phyloP scores from a whole-genome alignment of 2,888 invertebrate genomes.

The Protophormia terraenovae region DNA sequence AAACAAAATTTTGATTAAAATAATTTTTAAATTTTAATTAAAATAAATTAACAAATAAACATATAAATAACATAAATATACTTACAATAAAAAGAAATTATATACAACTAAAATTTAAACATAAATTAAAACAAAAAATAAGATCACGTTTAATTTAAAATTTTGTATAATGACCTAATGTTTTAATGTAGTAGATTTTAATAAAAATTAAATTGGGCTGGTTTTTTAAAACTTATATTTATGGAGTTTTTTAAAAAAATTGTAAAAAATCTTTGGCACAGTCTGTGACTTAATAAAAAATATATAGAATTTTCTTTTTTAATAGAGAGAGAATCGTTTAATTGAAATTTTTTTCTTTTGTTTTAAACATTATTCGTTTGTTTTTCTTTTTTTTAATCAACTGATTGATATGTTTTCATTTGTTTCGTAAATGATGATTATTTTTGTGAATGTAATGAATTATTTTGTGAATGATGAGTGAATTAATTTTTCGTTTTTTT shows the following conservation, averaged over 20 bases:
- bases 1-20: neutral
- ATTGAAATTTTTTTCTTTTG: neutral
- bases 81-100: constrained; percentile 1
- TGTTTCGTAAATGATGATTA: constrained; percentile 19
- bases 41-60: neutral
- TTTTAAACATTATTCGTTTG: constrained; percentile 18
- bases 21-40: neutral
- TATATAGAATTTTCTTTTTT: neutral
- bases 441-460: neutral
- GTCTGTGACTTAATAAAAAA: constrained; percentile 54
- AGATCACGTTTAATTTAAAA: constrained; percentile 11
- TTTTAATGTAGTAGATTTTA: neutral
- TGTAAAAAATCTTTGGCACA: constrained; percentile 67
- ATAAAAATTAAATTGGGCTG: neutral
- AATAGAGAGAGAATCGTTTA: neutral
- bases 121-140: constrained; percentile 18
- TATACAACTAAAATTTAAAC: neutral
- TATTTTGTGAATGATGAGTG: constrained; percentile 20
- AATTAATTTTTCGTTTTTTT: neutral
- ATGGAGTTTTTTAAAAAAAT: constrained; percentile 4
- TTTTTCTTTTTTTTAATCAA: constrained; percentile 39
- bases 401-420: constrained; percentile 66
- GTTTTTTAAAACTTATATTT: constrained; percentile 43
- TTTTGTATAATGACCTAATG: neutral
- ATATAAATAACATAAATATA: constrained; percentile 15